Evolutionary conservation across 2,797 vertebrate species (phyloP), one percentile per base, ranked within the genome.

Genomic region (Pseudomugil tenellus): DNA sequence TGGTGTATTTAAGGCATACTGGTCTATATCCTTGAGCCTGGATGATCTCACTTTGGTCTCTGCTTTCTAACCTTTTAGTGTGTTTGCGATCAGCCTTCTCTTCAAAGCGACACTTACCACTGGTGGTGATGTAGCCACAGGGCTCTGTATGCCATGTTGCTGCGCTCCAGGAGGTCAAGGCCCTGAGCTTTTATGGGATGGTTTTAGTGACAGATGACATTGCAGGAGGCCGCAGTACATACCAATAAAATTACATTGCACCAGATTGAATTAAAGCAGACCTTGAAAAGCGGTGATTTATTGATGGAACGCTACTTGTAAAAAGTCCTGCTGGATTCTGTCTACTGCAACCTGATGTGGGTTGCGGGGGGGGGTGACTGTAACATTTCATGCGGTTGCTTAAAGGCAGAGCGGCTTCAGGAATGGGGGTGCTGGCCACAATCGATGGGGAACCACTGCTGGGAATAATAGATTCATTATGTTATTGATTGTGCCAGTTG

Each of bases 171-270:
- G 70, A 75, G 91, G 87, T 93, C 90, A 91, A 89, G 89, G 86
- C 89, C 68, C 54, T 0, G 0, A 72, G 80, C 66, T 81, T 92
- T 90, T 89, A 91, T 88, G 84, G 81, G 87, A 73, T 57, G 69
- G 48, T 75, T 84, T 79, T 77, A 80, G 85, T 89, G 87, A 90
- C 89, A 78, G 85, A 88, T 88, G 90, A 91, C 92, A 85, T 89
- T 82, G 88, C 77, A 62, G 85, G 89, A 84, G 71, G 81, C 85
- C 68, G 77, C 85, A 74, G 86, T 81, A 87, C 89, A 85, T 88
- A 81, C 83, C 88, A 84, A 88, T 92, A 89, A 90, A 91, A 90
- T 89, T 70, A 84, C 84, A 92, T 88, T 85, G 85, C 86, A 52
- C 73, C 54, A 79, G 83, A 90, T 84, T 88, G 87, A 90, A 91